A percentile compares a stretch with the other conserved stretches of the same genome.
Conservation (phyloP, 2,797 vertebrate genomes). For the Acridotheres tristis region DNA sequence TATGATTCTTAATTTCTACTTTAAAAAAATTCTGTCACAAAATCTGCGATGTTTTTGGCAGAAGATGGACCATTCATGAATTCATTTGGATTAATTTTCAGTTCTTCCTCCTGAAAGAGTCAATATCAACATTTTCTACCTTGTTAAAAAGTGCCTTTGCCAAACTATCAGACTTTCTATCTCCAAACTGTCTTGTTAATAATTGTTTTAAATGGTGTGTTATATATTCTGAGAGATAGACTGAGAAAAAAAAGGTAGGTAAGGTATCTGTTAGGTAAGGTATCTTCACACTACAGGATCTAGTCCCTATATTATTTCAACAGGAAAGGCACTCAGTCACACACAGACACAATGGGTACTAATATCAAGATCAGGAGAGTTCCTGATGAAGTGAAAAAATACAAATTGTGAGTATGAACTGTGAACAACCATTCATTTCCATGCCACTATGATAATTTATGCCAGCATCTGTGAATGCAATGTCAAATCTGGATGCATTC, state of each 20-base stretch:
- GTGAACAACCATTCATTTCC: not conserved
- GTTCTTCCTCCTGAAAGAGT: not conserved
- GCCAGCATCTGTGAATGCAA: not conserved
- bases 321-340: not conserved
- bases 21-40: not conserved
- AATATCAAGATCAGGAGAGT: not conserved
- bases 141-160: not conserved
- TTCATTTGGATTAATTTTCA: not conserved
- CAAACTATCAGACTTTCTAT: not conserved
- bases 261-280: not conserved
- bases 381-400: not conserved
- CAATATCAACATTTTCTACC: not conserved
- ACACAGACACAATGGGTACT: not conserved
- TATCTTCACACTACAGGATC: not conserved
- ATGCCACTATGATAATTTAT: not conserved
- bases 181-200: not conserved
- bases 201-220: not conserved
- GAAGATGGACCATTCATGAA: not conserved
- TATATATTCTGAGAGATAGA: not conserved
- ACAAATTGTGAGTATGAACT: not conserved
- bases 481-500: not conserved
- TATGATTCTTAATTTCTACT: not conserved
- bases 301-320: not conserved
- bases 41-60: not conserved
- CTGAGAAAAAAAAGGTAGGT: not conserved